phyloP scores from a whole-genome alignment of 1,140 invertebrate species.

The Phymorhynchus buccinoides region DNA sequence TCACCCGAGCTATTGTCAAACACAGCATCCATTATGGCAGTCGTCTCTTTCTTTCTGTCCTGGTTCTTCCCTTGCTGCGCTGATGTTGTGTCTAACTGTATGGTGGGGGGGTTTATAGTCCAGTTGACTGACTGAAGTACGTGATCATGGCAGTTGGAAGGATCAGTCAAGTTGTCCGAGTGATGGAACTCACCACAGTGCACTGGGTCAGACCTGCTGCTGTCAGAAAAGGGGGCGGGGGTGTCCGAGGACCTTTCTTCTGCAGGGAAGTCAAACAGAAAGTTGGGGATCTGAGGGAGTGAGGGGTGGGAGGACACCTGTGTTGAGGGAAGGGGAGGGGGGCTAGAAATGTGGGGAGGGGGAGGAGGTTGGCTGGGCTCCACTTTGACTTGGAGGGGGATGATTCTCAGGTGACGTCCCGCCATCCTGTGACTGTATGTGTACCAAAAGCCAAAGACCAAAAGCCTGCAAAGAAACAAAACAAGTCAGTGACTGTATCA shows the following conservation, averaged over 20 bases:
- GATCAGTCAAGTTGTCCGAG: too few species aligned
- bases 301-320: too few species aligned
- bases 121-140: too few species aligned
- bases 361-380: not conserved
- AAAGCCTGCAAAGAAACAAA: not conserved
- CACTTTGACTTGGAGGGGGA: not conserved
- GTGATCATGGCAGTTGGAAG: too few species aligned
- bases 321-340: too few species aligned
- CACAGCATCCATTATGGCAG: too few species aligned
- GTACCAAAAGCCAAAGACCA: too few species aligned
- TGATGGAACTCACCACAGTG: not conserved
- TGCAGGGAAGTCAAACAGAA: constrained; percentile 25
- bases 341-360: not conserved
- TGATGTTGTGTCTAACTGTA: not conserved
- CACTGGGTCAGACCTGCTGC: not conserved
- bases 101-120: too few species aligned
- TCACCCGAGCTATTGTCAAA: too few species aligned
- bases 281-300: constrained; percentile 26
- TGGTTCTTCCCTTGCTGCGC: not conserved
- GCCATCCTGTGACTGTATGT: not conserved
- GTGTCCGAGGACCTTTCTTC: not conserved
- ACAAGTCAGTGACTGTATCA: not conserved
- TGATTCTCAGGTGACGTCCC: not conserved
- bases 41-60: too few species aligned
- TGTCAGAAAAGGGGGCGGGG: not conserved